Conservation (phyloP, 2,888 invertebrate genomes). For the Kryphioiulus occultus region DNA sequence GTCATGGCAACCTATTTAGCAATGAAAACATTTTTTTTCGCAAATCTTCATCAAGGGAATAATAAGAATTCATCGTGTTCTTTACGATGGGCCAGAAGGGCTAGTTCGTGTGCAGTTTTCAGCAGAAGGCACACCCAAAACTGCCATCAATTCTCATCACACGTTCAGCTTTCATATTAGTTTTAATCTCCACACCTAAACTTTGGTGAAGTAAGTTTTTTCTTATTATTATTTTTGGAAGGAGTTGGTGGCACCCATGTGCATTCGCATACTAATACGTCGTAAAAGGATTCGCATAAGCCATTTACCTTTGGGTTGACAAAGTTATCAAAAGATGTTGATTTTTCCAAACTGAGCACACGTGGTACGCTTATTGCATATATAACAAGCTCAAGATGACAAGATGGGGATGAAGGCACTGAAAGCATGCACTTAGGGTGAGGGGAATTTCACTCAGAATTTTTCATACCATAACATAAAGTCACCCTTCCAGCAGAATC, state of each 20-base stretch:
- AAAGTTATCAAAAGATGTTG: slow-evolving; percentile 25
- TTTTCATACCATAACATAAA: background rate
- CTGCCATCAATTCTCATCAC: background rate
- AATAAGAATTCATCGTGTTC: no score
- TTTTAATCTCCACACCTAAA: background rate
- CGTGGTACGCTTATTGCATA: slow-evolving; percentile 28
- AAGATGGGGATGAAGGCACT: background rate
- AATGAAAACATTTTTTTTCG: no score
- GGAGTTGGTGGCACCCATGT: background rate
- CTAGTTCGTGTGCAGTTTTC: background rate
- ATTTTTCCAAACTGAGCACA: slow-evolving; percentile 24
- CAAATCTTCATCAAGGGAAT: no score
- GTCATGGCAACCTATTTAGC: no score
- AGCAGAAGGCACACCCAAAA: background rate
- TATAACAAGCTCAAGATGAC: background rate
- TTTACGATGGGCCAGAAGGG: no score
- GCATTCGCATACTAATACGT: slow-evolving; percentile 20
- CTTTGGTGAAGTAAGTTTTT: background rate
- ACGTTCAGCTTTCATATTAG: background rate
- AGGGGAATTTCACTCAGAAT: background rate
- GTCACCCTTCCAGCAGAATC: background rate
- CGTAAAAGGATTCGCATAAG: background rate
- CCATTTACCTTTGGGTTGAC: slow-evolving; percentile 26
- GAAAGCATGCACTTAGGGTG: background rate
- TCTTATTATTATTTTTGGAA: no score